Base-by-base conservation (phyloP, 2,113 vertebrate species). In the Osmerus eperlanus region DNA sequence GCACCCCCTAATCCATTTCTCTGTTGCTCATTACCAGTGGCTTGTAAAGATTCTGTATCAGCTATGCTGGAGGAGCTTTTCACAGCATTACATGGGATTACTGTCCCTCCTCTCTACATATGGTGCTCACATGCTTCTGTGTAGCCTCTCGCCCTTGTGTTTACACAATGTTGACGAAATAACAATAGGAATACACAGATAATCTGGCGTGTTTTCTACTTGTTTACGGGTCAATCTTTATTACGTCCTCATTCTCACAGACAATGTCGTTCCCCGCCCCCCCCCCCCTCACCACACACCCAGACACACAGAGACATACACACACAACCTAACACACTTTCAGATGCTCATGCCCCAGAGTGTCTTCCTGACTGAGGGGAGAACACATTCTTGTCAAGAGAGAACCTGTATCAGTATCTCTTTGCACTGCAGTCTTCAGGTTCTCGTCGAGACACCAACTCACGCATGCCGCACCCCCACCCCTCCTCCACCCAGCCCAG, bases 21-120 rank as follows among this genome's bases (percentile, higher is more conserved):
- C 76, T 75, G 76, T 80, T 83, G 75, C 81, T 83, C 73, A 81
- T 87, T 82, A 87, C 81, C 75, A 81, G 82, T 84, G 80, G 77
- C 81, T 84, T 81, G 83, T 87, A 83, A 83, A 88, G 81, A 87
- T 86, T 81, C 76, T 81, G 76, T 80, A 85, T 87, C 82, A 81
- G 76, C 76, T 74, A 78, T 72, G 83, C 77, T 71, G 73, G 78
- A 79, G 80, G 80, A 87, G 76, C 82, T 88, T 88, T 85, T 72
- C 75, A 68, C 71, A 79, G 83, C 67, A 81, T 88, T 87, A 83
- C 75, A 80, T 56, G 62, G 82, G 85, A 88, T 89, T 86, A 86
- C 73, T 74, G 75, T 83, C 77, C 74, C 84, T 85, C 74, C 75
- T 83, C 65, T 2, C 76, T 73, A 78, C 80, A 82, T 81, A 83